Evolutionary conservation across 2,888 invertebrate genomes (phyloP), one percentile per base, ranked within the genome.

Genomic region (Meliscaeva auricollis): DNA sequence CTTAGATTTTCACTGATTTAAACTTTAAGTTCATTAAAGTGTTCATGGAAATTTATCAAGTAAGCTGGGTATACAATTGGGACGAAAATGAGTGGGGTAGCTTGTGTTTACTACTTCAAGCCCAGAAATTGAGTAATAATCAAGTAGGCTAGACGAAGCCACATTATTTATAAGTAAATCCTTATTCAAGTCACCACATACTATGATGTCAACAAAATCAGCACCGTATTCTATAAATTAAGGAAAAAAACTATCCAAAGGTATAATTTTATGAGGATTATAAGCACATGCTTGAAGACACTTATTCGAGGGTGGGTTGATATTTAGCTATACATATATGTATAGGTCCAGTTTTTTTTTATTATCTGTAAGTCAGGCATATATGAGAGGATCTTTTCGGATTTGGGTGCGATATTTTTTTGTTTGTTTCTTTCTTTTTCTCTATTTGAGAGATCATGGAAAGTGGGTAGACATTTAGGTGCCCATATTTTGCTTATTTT

Each of bases 251-350:
- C 1, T 6, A 44, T 62, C 44, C 44, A 62, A 62, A 1, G 22
- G 46, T 0, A 44, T 15, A 2, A n/a, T 7, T 44, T 62, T 62
- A 15, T 60, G 60, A 38, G 60, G 60, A 13, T 60, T 60, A 38
- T 38, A 60, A 1, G 41, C 41, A 60, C 52, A 52, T 26, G 26
- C 52, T 52, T 26, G 8, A 30, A 60, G 41, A 60, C 60, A 60
- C 17, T 60, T 60, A 32, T n/a, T n/a, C n/a, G n/a, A n/a, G n/a
- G n/a, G n/a, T n/a, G n/a, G n/a, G n/a, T n/a, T n/a, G n/a, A n/a
- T n/a, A n/a, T n/a, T n/a, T n/a, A n/a, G n/a, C n/a, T n/a, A n/a
- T n/a, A n/a, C n/a, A n/a, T n/a, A n/a, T n/a, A n/a, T n/a, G n/a
- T n/a, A n/a, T n/a, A n/a, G n/a, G n/a, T n/a, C n/a, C n/a, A n/a